Evolutionary conservation across 2,888 invertebrate species (phyloP).

Genomic region (Diarsia mendica): DNA sequence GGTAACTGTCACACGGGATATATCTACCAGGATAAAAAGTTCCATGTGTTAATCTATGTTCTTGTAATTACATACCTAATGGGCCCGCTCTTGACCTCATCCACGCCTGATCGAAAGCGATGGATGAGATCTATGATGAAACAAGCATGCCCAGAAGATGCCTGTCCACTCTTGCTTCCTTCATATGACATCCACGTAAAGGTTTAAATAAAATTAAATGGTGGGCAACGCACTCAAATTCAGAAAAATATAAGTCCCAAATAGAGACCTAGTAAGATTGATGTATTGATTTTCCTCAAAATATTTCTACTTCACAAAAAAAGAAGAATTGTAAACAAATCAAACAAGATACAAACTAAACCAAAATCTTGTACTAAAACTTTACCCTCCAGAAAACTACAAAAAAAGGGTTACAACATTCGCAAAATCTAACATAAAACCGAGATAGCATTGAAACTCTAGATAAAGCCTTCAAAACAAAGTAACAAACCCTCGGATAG

Average conservation of each 20-base stretch:
- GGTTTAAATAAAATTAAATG: neutral
- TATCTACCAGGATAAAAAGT: neutral
- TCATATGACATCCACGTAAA: neutral
- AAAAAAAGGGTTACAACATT: constrained; percentile 2
- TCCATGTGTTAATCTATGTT: neutral
- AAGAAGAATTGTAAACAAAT: neutral
- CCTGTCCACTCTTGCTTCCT: too few relatives aligned
- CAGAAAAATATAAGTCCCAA: neutral
- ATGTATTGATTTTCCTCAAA: neutral
- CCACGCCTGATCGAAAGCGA: too few relatives aligned
- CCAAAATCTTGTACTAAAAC: constrained; percentile 9
- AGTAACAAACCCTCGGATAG: constrained; percentile 26
- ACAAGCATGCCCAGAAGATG: too few relatives aligned
- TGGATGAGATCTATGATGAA: too few relatives aligned
- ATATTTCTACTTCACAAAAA: too few relatives aligned
- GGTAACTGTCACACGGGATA: neutral
- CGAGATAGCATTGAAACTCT: constrained; percentile 20
- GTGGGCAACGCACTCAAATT: neutral
- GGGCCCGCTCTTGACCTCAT: too few relatives aligned
- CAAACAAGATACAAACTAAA: neutral
- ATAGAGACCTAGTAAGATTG: neutral
- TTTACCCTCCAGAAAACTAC: constrained; percentile 1
- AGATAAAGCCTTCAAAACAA: constrained; percentile 52
- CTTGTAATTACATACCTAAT: too few relatives aligned
- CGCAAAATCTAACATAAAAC: constrained; percentile 26